Base-by-base conservation (phyloP, 1,140 invertebrate species). In the Pomacea maculata region DNA sequence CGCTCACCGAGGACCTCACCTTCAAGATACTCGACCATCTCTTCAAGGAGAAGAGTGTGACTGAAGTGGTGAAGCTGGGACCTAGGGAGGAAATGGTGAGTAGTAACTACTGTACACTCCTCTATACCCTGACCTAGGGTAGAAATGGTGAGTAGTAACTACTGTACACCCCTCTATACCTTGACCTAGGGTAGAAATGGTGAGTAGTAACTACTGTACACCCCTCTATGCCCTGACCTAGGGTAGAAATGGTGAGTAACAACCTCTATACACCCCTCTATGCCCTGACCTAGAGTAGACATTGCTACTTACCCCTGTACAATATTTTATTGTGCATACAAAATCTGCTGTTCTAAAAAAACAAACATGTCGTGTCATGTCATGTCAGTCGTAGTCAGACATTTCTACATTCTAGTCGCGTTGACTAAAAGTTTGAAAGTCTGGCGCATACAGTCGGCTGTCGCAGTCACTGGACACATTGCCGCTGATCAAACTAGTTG, bases 1-100 rank as follows among this genome's bases (percentile, higher is more conserved):
- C 17, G 64, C 34, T 67, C 9, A 70, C 57, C 67, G 77, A 21
- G 25, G 75, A 78, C 45, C 77, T 70, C 34, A 65, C 77, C 45
- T 70, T 80, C 15, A 68, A 71, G 10, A 63, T 74, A 29, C n/a
- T 83, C 55, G 78, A 83, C 68, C 72, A 80, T 15, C 67, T 83
- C 17, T 77, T 83, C 54, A 76, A 52, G 67, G 82, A 83, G 29
- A 64, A 68, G 29, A 76, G 55, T 25, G 82, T 75, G 8, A 52
- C 17, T 21, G 82, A 83, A 29, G 68, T 80, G 57, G 55, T 80
- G 21, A 63, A 67, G 25, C 67, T 72, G 14, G 78, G 78, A 2
- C 73, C 74, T 19, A 75, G 75, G 21, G 54, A 80, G 11, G 78
- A 79, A 57, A 68, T 79, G 78, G 82, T 83, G 25, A 80, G 78